Evolutionary conservation across 2,888 invertebrate species (phyloP), one percentile per base, ranked within the genome.

Genomic region (Seira ritae): DNA sequence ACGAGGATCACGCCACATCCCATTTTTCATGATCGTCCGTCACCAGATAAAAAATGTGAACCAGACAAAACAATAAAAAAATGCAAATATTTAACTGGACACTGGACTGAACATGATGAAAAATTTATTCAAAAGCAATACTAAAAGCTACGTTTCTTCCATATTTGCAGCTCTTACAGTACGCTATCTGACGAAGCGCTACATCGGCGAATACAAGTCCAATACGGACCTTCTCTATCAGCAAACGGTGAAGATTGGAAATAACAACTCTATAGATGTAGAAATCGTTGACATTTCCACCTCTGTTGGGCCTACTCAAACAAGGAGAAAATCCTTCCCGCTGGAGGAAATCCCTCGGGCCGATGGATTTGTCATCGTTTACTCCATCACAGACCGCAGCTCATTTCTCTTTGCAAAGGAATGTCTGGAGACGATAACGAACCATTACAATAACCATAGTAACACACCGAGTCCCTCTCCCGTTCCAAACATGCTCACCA

Each of bases 241-340:
- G 90, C 95, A 95, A 91, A 94, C 94, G 19, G 93, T 95, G 85
- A 94, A 94, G 37, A 93, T 95, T 88, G 95, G 95, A 90, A n/a
- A n/a, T n/a, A 94, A 94, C 89, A 93, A 94, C 68, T 93, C 94
- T 22, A 92, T 95, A 86, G 95, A 95, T 90, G 93, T 95, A 84
- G 95, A 95, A 91, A 95, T 95, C 85, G 94, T 95, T 85, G 95
- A 95, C 91, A 94, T 95, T 75, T 95, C 95, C 88, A 94, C 94
- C 86, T 93, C 94, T 71, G 1, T n/a, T 46, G 15, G 20, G 1
- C 67, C 22, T 69, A 0, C 68, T 77, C 22, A 2, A 31, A 31
- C 2, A 31, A 31, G 69, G n/a, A 75, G 79, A n/a, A 89, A 91
- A 23, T 90, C 91, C 78, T 92, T 92, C 88, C 92, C 92, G 4